phyloP scores from a whole-genome alignment of 2,797 vertebrate species.

The Enteromius fasciolatus region DNA sequence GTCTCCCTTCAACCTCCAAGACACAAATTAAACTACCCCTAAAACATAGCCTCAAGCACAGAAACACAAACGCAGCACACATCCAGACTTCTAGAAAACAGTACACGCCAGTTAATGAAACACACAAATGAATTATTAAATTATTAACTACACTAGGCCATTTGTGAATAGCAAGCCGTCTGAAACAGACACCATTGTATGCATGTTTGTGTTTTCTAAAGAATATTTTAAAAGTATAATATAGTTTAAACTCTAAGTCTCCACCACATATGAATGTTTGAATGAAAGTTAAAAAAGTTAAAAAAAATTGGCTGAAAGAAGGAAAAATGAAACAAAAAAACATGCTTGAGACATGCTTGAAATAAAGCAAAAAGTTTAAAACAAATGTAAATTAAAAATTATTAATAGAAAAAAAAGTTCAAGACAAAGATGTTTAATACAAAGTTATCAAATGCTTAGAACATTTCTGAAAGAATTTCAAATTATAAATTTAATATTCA shows the following conservation, averaged over 20 bases:
- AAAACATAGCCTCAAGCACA: constrained; percentile 30
- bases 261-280: neutral
- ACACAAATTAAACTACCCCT: constrained; percentile 8
- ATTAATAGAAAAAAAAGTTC: too few relatives aligned
- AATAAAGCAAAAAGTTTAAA: neutral
- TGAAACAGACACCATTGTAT: neutral
- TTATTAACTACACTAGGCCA: constrained; percentile 1
- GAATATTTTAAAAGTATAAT: neutral
- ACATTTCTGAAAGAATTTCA: neutral
- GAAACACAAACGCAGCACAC: neutral
- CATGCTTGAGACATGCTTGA: neutral
- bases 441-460: neutral
- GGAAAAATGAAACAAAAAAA: too few relatives aligned
- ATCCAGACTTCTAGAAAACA: constrained; percentile 8
- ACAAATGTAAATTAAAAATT: neutral
- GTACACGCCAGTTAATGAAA: neutral
- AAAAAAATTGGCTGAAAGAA: neutral
- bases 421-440: too few relatives aligned
- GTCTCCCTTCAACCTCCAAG: constrained; percentile 1
- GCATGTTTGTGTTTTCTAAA: neutral
- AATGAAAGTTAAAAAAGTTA: neutral
- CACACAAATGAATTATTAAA: neutral
- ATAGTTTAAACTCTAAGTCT: neutral
- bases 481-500: neutral
- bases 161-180: neutral